Evolutionary conservation across 1,140 invertebrate genomes (phyloP).

Genomic region (Psix sp.): DNA sequence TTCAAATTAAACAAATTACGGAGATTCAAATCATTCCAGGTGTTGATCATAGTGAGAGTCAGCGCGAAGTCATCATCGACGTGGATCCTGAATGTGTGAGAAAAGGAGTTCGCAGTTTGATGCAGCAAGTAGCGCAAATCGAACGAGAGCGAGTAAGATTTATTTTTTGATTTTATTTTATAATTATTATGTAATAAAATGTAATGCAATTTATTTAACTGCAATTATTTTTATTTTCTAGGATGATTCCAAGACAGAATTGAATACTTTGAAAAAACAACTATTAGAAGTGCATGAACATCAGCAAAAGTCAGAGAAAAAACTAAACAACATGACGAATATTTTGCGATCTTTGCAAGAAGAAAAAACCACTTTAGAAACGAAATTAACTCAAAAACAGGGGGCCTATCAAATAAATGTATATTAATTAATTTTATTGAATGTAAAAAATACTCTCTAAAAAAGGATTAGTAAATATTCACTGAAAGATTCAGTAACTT

Average conservation of each 20-base stretch:
- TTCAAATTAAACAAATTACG: constrained; percentile 1
- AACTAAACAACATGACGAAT: constrained; percentile 80
- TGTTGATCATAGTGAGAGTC: constrained; percentile 77
- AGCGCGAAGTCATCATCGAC: constrained; percentile 81
- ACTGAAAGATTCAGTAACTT: too few relatives aligned
- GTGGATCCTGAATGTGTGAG: constrained; percentile 91
- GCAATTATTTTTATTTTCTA: constrained; percentile 63
- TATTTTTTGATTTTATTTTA: not conserved
- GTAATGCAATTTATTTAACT: constrained; percentile 1
- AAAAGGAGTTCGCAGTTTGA: constrained; percentile 89
- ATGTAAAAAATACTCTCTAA: too few relatives aligned
- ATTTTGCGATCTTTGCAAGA: constrained; percentile 84
- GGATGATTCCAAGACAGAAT: constrained; percentile 87
- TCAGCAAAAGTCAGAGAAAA: constrained; percentile 83
- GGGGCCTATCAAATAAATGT: constrained; percentile 82
- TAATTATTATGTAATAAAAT: not conserved
- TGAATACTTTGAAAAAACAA: constrained; percentile 83
- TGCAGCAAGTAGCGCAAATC: constrained; percentile 92
- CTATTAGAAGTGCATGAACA: constrained; percentile 83
- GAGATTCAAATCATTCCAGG: constrained; percentile 6
- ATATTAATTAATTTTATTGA: too few relatives aligned
- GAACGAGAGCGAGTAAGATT: constrained; percentile 86
- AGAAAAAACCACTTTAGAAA: constrained; percentile 85
- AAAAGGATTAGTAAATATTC: too few relatives aligned
- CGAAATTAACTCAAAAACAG: constrained; percentile 84